Evolutionary conservation across 2,113 vertebrate genomes (phyloP).

Genomic region (Nesogale talazaci): DNA sequence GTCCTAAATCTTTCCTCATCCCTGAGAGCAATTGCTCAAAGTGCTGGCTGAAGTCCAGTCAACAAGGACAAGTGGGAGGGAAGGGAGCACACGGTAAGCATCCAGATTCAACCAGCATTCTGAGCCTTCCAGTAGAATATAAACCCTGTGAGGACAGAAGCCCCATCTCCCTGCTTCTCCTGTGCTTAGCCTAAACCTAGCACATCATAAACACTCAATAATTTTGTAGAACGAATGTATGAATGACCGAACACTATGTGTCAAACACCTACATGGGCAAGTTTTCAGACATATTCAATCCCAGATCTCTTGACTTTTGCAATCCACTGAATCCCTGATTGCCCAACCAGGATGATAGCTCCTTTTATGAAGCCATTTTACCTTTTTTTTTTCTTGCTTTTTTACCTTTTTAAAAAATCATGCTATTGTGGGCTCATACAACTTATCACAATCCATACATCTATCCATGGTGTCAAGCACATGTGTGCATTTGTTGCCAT

Average conservation of each 20-base stretch:
- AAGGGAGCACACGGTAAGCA: not conserved
- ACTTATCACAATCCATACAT: too few relatives aligned
- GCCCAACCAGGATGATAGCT: not conserved
- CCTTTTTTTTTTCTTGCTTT: not conserved
- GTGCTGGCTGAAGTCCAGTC: not conserved
- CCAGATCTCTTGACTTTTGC: not conserved
- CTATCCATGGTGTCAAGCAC: too few relatives aligned
- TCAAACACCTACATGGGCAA: not conserved
- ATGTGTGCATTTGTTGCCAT: too few relatives aligned
- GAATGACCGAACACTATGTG: not conserved
- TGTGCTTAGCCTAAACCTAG: not conserved
- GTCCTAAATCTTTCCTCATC: not conserved
- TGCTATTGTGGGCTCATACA: too few relatives aligned
- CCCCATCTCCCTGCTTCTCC: not conserved
- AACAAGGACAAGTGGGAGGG: not conserved
- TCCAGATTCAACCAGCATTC: not conserved
- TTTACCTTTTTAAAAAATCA: too few relatives aligned
- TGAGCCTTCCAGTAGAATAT: not conserved
- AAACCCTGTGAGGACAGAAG: not conserved
- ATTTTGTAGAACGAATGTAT: not conserved
- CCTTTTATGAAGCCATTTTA: not conserved
- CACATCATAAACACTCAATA: not conserved
- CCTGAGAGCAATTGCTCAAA: not conserved
- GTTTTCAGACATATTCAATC: not conserved
- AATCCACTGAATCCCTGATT: too few relatives aligned